phyloP scores from a whole-genome alignment of 2,888 invertebrate genomes.

The Drosophila mulleri region DNA sequence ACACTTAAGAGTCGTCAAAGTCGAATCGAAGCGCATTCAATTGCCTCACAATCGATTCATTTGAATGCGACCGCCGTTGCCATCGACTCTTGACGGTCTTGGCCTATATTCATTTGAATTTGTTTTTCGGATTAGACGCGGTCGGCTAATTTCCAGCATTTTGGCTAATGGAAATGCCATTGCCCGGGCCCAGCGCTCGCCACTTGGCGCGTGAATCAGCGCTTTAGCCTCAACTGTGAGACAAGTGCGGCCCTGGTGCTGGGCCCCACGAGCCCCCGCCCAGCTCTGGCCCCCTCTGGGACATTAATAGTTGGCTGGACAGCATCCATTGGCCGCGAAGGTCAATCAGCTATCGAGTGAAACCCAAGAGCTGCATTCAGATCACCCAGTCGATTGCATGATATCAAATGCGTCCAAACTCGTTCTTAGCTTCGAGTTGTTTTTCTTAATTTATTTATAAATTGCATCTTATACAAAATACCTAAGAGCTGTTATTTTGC shows the following conservation, averaged over 20 bases:
- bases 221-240: slow-evolving; percentile 52
- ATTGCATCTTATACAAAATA: background rate
- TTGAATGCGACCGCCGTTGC: slow-evolving; percentile 59
- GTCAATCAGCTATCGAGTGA: slow-evolving; percentile 51
- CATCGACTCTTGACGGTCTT: slow-evolving; percentile 49
- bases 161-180: slow-evolving; percentile 63
- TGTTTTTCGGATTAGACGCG: slow-evolving; percentile 58
- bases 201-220: slow-evolving; percentile 62
- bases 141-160: slow-evolving; percentile 59
- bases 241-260: slow-evolving; percentile 67
- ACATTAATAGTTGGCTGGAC: slow-evolving; percentile 41
- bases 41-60: slow-evolving; percentile 54
- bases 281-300: slow-evolving; percentile 11
- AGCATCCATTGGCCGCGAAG: slow-evolving; percentile 63
- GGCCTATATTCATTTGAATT: slow-evolving; percentile 60
- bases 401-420: slow-evolving; percentile 32
- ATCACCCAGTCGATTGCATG: slow-evolving; percentile 29
- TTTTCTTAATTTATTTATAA: background rate
- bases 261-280: slow-evolving; percentile 6
- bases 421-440: slow-evolving; percentile 32
- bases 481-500: background rate
- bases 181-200: slow-evolving; percentile 31
- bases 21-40: slow-evolving; percentile 52
- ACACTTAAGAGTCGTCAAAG: slow-evolving; percentile 44
- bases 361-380: slow-evolving; percentile 38